Conservation (phyloP, 2,797 vertebrate genomes). For the Xenops minutus region DNA sequence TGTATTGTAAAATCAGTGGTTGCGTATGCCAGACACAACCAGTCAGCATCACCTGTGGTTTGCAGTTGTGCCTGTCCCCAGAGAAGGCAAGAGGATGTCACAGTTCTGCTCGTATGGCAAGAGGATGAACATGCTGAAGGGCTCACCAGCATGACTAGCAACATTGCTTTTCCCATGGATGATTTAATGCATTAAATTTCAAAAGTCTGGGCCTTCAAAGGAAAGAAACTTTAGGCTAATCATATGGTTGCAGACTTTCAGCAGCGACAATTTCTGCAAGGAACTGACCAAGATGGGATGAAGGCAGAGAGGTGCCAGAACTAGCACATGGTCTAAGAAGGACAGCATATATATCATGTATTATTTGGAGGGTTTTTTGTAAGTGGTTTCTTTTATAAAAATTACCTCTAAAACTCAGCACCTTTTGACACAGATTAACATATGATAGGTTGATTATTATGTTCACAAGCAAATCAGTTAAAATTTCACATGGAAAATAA, state of each 20-base stretch:
- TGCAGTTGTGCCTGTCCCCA: not conserved
- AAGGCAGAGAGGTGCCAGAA: not conserved
- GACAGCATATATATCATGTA: not conserved
- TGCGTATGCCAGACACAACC: not conserved
- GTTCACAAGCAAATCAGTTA: not conserved
- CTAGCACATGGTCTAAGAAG: not conserved
- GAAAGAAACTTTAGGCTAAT: not conserved
- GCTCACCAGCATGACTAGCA: not conserved
- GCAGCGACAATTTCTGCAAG: not conserved
- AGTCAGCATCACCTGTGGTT: not conserved
- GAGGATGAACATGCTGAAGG: not conserved
- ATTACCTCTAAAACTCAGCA: not conserved
- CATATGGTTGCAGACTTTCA: not conserved
- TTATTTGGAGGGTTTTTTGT: not conserved
- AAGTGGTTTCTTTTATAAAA: not conserved
- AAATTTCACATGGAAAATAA: not conserved
- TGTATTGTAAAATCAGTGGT: not conserved
- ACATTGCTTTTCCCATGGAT: not conserved
- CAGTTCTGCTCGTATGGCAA: fast-evolving
- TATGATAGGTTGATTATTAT: not conserved
- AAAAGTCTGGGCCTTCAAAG: not conserved
- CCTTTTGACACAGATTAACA: not conserved
- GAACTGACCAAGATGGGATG: not conserved
- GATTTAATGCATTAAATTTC: not conserved
- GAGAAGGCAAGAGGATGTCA: not conserved